These are phyloP conservation scores for Ditylenchus weischeri DNA, from an alignment of 2,888 invertebrate species.

Conservation along the genomic window DNA sequence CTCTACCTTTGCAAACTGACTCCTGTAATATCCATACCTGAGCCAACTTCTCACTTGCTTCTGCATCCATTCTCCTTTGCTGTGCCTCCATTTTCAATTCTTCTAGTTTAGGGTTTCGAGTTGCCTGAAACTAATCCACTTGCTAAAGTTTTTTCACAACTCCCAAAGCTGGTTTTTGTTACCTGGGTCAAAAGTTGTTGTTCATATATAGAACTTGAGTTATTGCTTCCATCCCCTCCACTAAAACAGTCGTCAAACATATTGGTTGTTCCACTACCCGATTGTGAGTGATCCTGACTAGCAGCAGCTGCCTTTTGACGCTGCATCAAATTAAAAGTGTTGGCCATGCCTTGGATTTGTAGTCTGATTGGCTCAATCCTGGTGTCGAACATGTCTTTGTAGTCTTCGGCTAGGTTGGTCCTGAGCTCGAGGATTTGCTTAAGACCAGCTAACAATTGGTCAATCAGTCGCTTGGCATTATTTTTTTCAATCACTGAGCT, in stretches of 20 bases:
- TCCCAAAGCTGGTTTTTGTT: too few relatives aligned
- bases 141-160: too few relatives aligned
- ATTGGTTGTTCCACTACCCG: conserved; percentile 10
- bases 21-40: background rate
- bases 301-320: background rate
- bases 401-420: conserved; percentile 29
- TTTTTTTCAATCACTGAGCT: conserved; percentile 26
- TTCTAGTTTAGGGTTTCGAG: conserved; percentile 9
- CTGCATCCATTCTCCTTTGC: conserved; percentile 34
- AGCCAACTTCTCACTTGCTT: conserved; percentile 34
- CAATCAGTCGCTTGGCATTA: conserved; percentile 35
- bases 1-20: conserved; percentile 10
- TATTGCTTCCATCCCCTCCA: conserved; percentile 7
- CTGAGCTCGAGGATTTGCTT: conserved; percentile 39
- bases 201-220: conserved; percentile 25
- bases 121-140: conserved; percentile 4
- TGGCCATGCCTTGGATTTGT: conserved; percentile 30
- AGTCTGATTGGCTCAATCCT: conserved; percentile 44
- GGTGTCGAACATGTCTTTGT: conserved; percentile 39
- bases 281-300: background rate
- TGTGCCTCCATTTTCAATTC: conserved; percentile 30
- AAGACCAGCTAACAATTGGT: conserved; percentile 42
- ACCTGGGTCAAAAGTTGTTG: conserved; percentile 10
- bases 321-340: conserved; percentile 5
- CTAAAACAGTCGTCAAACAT: conserved; percentile 34